Evolutionary conservation across 2,113 vertebrate species (phyloP), one percentile per base, ranked within the genome.

Genomic region (Camelus bactrianus): DNA sequence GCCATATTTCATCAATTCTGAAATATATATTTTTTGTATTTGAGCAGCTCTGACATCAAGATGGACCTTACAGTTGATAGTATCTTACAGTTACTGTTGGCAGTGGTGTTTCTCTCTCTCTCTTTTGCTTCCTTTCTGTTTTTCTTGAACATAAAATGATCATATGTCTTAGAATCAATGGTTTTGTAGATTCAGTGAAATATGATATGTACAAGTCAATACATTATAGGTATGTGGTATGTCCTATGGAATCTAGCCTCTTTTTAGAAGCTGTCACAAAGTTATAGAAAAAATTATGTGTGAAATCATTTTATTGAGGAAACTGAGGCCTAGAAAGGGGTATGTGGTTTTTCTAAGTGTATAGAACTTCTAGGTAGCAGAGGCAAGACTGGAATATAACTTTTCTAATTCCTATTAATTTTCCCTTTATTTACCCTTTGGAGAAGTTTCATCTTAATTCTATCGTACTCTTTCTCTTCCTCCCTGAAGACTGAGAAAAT

Each of bases 1-100:
- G 5, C 7, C 15, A 22, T 85, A 93, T 72, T 93, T 93, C 38
- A 42, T 72, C 4, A 2, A 56, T 80, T 92, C 35, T 38, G 30
- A 83, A 94, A 84, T 50, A 19, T 3, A 16, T 35, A 79, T 50
- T 79, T 95, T 89, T 85, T 15, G 38, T 19, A 88, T 88, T 91
- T 82, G 76, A 75, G 26, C 22, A 64, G n/a, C 58, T 94, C 52
- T 96, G 8, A 62, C 69, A 83, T 70, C 46, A 85, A 84, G 52
- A 56, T 64, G 73, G 12, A 42, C 8, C 32, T 73, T 79, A 64
- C 9, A 91, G 10, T 89, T 64, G 7, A 35, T 35, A 15, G 8
- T 56, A 38, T 56, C 20, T 73, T 79, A 42, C 32, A 76, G 48
- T 50, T 82, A 76, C 6, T 72, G n/a, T 73, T 65, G 84, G 10